A percentile compares a stretch with the other conserved stretches of the same genome.
These are phyloP conservation scores for Cynodonichthys magdalenae DNA, from an alignment of 2,797 vertebrate genomes.

Conservation along the genomic window DNA sequence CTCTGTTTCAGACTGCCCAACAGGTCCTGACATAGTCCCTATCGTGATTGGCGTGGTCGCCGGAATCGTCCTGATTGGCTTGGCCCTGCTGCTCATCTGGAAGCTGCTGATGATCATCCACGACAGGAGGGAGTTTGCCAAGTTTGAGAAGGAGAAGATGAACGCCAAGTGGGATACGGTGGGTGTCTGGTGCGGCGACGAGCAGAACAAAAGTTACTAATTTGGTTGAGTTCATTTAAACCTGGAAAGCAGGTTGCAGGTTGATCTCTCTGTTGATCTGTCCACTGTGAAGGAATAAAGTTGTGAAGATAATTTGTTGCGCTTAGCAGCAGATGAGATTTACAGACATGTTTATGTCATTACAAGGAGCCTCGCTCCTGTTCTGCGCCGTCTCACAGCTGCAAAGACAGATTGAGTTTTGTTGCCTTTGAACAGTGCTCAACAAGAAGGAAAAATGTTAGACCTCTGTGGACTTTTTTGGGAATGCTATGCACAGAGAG, in stretches of 20 bases:
- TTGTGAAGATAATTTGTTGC: constrained; percentile 28
- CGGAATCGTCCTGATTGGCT: constrained; percentile 97
- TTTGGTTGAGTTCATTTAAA: constrained; percentile 23
- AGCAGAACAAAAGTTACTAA: constrained; percentile 6
- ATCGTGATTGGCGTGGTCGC: constrained; percentile 97
- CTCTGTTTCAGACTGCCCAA: constrained; percentile 86
- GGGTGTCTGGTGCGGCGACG: constrained; percentile 41
- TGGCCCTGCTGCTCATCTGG: constrained; percentile 96
- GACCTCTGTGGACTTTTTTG: constrained; percentile 61
- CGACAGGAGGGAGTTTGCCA: constrained; percentile 96
- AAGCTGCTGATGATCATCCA: constrained; percentile 99
- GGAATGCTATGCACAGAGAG: constrained; percentile 63
- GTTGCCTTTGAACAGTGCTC: constrained; percentile 49
- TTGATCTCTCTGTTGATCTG: constrained; percentile 14
- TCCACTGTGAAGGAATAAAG: constrained; percentile 15
- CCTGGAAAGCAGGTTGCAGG: constrained; percentile 58
- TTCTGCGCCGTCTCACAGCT: constrained; percentile 35
- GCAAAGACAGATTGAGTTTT: constrained; percentile 22
- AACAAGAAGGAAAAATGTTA: constrained; percentile 37
- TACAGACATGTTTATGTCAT: constrained; percentile 45
- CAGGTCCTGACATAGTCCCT: constrained; percentile 95
- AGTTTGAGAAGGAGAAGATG: constrained; percentile 99
- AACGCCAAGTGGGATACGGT: constrained; percentile 99
- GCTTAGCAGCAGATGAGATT: constrained; percentile 46
- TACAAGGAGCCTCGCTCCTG: constrained; percentile 2